phyloP scores from a whole-genome alignment of 2,113 vertebrate species.

The Laticauda colubrina region DNA sequence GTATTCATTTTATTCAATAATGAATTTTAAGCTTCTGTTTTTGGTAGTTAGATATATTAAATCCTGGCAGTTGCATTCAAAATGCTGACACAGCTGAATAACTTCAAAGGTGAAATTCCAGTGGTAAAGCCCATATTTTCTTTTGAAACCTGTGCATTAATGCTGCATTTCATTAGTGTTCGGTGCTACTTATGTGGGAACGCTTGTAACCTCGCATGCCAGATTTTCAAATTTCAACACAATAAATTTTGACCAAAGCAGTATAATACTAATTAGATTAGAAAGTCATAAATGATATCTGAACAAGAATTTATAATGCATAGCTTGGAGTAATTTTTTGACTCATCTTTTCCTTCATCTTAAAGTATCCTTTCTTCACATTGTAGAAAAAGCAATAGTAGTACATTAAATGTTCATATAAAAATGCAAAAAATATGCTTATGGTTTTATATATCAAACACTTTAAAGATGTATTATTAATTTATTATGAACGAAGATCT shows the following conservation, averaged over 20 bases:
- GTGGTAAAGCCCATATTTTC: constrained; percentile 59
- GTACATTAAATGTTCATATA: constrained; percentile 25
- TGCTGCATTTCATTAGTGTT: constrained; percentile 52
- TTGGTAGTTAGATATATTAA: constrained; percentile 33
- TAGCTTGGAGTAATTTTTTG: constrained; percentile 52
- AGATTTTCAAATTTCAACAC: constrained; percentile 67
- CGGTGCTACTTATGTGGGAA: constrained; percentile 44
- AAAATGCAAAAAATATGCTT: constrained; percentile 44
- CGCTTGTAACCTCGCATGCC: constrained; percentile 61
- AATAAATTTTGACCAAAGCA: constrained; percentile 63
- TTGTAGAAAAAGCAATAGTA: constrained; percentile 14
- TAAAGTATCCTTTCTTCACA: constrained; percentile 48
- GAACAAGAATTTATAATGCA: constrained; percentile 58
- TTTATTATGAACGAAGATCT: constrained; percentile 40
- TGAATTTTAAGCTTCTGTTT: constrained; percentile 36
- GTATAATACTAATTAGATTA: constrained; percentile 69
- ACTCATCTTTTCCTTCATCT: constrained; percentile 29
- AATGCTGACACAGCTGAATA: constrained; percentile 30
- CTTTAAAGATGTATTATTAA: constrained; percentile 44
- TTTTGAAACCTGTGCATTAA: constrained; percentile 57
- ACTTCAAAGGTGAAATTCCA: constrained; percentile 51
- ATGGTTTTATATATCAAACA: constrained; percentile 12
- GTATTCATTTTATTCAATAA: constrained; percentile 25
- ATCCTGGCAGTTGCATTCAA: constrained; percentile 6
- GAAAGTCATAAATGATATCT: constrained; percentile 67